A percentile compares a stretch with the other conserved stretches of the same genome.
These are phyloP conservation scores for Paradisaea rubra DNA, from an alignment of 2,113 vertebrate genomes.

Conservation along the genomic window DNA sequence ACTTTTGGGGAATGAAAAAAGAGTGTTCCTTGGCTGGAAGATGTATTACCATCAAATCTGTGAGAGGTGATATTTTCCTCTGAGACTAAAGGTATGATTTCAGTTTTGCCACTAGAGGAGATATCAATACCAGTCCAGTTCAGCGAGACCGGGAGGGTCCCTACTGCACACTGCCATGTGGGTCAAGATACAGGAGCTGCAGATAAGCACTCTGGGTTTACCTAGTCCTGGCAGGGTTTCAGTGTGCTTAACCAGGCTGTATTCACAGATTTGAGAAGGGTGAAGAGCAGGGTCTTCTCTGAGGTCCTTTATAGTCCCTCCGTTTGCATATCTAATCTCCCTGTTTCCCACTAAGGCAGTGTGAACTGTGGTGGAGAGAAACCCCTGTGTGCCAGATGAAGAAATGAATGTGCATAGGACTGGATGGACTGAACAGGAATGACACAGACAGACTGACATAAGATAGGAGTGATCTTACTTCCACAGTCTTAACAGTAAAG, in stretches of 20 bases:
- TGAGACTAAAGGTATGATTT: background rate
- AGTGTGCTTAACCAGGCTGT: background rate
- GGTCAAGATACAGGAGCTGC: background rate
- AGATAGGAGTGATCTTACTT: background rate
- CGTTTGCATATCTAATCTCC: background rate
- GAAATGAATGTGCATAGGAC: background rate
- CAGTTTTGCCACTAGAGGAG: background rate
- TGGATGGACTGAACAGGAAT: conserved; percentile 6
- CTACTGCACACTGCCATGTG: background rate
- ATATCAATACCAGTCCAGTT: background rate
- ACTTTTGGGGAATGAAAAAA: background rate
- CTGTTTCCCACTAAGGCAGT: background rate
- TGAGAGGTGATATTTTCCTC: background rate
- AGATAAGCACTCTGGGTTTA: background rate
- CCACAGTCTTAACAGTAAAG: background rate
- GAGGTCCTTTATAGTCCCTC: background rate
- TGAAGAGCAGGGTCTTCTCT: background rate
- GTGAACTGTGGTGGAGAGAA: background rate
- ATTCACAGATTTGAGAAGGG: background rate
- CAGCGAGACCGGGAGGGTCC: background rate
- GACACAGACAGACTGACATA: conserved; percentile 27
- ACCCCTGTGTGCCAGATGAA: background rate
- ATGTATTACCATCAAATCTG: background rate
- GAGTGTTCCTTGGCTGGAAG: background rate
- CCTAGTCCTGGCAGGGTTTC: background rate